Evolutionary conservation across 2,797 vertebrate species (phyloP), one percentile per base, ranked within the genome.

Genomic region (Pseudopleuronectes americanus): DNA sequence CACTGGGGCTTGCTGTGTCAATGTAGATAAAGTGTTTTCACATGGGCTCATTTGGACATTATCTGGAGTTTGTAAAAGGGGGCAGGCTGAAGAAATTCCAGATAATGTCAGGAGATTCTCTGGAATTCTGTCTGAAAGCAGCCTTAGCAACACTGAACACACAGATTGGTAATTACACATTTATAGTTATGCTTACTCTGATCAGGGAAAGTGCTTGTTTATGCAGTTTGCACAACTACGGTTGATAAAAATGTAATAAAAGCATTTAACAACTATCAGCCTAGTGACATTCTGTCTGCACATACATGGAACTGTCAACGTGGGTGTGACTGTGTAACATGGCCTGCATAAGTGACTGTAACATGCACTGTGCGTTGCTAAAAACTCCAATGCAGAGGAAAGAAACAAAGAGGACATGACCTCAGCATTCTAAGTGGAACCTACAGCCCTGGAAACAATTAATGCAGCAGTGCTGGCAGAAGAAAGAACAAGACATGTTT

Each of bases 371-470:
- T 3, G 4, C 51, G 48, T n/a, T 68, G 33, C 33, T 43, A 52
- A 56, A 43, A 41, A 9, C 26, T 60, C 19, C 31, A 60, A 41
- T 41, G 13, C 38, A 3, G 13, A 60, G 28, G 2, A 64, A 36
- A 68, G 12, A 17, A 57, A 8, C 14, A 22, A 49, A 33, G 52
- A 66, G 57, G 58, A 66, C 36, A 33, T 55, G 57, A 76, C 51
- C 57, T 65, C 62, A 61, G 64, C 68, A 68, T 70, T 54, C 28
- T 76, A 41, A 80, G 61, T 71, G 51, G 41, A 49, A 22, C 57
- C 22, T 69, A 22, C 21, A 69, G 62, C 45, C 49, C 31, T 64
- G 59, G 74, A 76, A 85, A 76, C 84, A 80, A 64, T 78, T 62
- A 73, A 68, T 64, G 57, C 55, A 64, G 61, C 61, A 67, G 54